Percentiles rank a stretch among this genome's conserved stretches.
phyloP scores from a whole-genome alignment of 2,113 vertebrate genomes.

The Cricetomys ansorgei region DNA sequence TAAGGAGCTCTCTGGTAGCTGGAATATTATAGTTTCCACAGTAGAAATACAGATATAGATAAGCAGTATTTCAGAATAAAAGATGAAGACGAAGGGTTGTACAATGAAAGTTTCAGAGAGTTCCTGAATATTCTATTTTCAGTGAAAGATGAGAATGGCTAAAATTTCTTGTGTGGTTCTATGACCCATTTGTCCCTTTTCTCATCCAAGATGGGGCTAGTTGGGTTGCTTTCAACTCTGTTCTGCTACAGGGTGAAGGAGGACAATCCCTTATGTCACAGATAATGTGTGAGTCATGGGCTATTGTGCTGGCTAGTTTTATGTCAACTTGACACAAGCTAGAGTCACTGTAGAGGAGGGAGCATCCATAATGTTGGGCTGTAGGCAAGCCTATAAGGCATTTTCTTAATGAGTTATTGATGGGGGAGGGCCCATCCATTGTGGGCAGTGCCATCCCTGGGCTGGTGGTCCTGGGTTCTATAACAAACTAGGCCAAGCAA shows the following conservation, averaged over 20 bases:
- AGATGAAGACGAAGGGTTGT: background rate
- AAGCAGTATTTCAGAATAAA: slow-evolving; percentile 1
- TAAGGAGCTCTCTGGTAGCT: background rate
- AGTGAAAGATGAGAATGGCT: background rate
- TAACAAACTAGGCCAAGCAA: background rate
- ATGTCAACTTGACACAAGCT: no score
- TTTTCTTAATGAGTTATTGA: background rate
- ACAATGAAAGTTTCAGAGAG: background rate
- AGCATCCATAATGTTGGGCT: background rate
- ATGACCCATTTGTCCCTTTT: background rate
- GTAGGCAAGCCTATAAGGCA: background rate
- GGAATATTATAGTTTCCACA: background rate
- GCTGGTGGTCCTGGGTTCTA: background rate
- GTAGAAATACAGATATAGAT: background rate
- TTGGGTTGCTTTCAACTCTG: background rate
- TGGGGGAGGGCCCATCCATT: background rate
- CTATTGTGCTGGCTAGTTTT: no score
- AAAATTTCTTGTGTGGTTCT: background rate
- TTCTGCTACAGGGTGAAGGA: background rate
- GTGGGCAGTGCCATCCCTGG: background rate
- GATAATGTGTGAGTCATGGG: no score
- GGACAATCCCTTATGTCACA: no score
- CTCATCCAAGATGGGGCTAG: background rate
- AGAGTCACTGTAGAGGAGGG: no score
- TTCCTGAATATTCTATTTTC: background rate